Evolutionary conservation across 2,113 vertebrate genomes (phyloP), one percentile per base, ranked within the genome.

Genomic region (Ciconia stormi): DNA sequence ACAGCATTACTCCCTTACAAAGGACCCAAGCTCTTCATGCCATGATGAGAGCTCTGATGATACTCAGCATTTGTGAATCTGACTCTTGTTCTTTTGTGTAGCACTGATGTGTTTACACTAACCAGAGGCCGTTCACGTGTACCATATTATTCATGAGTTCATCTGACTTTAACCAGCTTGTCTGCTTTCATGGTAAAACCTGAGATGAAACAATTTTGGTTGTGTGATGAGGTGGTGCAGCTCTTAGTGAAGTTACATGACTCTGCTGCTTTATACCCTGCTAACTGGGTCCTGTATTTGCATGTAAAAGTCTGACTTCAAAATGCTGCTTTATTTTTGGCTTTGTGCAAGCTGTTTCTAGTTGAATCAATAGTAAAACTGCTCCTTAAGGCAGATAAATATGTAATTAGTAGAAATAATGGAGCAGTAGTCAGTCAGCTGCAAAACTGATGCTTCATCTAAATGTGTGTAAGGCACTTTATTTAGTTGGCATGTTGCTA

Each of bases 331-430:
- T 92, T 96, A 96, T 87, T 96, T 97, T 97, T 97, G 93, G 84
- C 92, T 95, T 94, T 74, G 72, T 77, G 59, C 93, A 97, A 96
- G 96, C 94, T 96, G 93, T 94, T 97, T 97, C 82, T 89, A 81
- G 83, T 95, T 82, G 73, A 97, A 93, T 93, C 76, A 88, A 85
- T 92, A 85, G 93, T 84, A 95, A 96, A 97, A 92, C 87, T 82
- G 84, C 95, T 96, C 92, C 95, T 95, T 95, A 94, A 95, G 93
- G 93, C 91, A 88, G 95, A 97, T 97, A 97, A 97, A 98, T 97
- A 97, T 97, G 94, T 96, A 97, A 97, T 98, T 96, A 97, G 96
- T 86, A 96, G 97, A 96, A 96, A 96, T 96, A 97, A 97, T 96
- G 89, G 94, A 96, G 85, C 80, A 66, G 84, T 91, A 96, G 90